Conservation (phyloP, 1,140 invertebrate genomes). For the Aporrectodea caliginosa region DNA sequence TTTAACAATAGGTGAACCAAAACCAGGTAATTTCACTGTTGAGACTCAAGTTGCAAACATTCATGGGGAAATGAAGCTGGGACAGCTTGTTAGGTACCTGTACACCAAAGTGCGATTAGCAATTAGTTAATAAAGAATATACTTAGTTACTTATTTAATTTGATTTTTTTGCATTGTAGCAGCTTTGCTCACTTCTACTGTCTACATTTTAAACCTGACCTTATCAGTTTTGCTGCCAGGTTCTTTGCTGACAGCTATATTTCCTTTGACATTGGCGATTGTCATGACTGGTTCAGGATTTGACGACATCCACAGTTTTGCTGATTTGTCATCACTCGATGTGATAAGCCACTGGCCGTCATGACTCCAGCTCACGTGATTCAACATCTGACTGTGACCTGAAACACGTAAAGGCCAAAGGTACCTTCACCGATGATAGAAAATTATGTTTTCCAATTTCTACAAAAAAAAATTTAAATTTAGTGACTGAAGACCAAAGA, state of each 20-base stretch:
- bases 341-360: slow-evolving; percentile 44
- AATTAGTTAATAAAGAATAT: too few relatives aligned
- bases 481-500: background rate
- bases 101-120: too few relatives aligned
- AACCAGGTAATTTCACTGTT: too few relatives aligned
- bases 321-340: slow-evolving; percentile 49
- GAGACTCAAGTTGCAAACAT: too few relatives aligned
- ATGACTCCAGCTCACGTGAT: slow-evolving; percentile 45
- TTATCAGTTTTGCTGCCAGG: background rate
- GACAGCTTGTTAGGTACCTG: too few relatives aligned
- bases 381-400: slow-evolving; percentile 45
- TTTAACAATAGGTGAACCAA: too few relatives aligned
- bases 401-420: background rate
- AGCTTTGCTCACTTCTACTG: too few relatives aligned
- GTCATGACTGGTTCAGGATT: slow-evolving; percentile 1
- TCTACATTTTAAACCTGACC: too few relatives aligned
- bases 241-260: background rate
- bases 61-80: too few relatives aligned
- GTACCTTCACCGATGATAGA: background rate
- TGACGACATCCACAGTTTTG: slow-evolving; percentile 18
- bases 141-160: too few relatives aligned
- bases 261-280: background rate
- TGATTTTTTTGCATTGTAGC: too few relatives aligned
- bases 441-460: background rate
- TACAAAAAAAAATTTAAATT: background rate